Evolutionary conservation across 1,140 invertebrate genomes (phyloP), one percentile per base, ranked within the genome.

Genomic region (Papilio aristodemus): DNA sequence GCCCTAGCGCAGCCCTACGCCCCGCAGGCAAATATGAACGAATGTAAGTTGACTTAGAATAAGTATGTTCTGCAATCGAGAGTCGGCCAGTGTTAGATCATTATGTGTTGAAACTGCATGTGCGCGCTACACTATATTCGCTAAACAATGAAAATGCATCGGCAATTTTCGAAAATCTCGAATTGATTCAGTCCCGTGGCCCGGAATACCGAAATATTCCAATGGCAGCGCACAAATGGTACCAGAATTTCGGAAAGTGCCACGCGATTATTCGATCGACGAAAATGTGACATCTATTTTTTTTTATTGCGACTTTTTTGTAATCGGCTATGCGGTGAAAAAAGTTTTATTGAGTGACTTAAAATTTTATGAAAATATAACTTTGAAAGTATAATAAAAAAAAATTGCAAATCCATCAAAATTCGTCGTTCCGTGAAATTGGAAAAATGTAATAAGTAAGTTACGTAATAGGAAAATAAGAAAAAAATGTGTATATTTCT

Each of bases 21-120:
- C 86, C 86, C 83, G 85, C 87, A 91, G 89, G 89, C 89, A 91
- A 91, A 91, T 91, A 91, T 91, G 87, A 91, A 91, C 87, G 89
- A 91, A 91, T 91, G 89, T 91, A 89, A 91, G 87, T 91, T 90
- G 89, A 91, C 87, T 91, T 91, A 91, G 89, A 91, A 91, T 91
- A 91, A 91, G 89, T 91, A 84, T 90, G 87, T 90, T 88, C 86
- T 86, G 86, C 89, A 89, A 91, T 89, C 87, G 86, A 89, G 87
- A 88, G 78, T 80, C 83, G 73, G 86, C 83, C 89, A 91, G 89
- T 91, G 89, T 91, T 91, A 91, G 89, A 89, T 91, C 89, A 91
- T 90, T 88, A 89, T 89, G 89, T 91, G 89, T 88, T 86, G 87
- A 89, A 91, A 89, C 84, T 81, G 86, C 89, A 84, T 87, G 87